These are phyloP conservation scores for Strix aluco DNA, from an alignment of 2,113 vertebrate species.

Conservation along the genomic window DNA sequence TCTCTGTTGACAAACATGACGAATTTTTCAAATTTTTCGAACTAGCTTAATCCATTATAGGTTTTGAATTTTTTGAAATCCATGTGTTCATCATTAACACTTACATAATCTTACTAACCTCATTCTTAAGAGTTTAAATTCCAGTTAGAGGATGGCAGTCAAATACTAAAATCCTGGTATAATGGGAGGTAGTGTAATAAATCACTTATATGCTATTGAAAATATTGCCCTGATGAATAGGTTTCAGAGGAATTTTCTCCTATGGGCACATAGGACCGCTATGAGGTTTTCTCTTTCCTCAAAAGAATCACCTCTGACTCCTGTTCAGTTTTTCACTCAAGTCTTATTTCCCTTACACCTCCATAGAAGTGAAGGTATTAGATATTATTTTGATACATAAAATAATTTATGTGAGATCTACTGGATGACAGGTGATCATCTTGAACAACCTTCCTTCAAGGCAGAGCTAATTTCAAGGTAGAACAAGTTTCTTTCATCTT, in stretches of 20 bases:
- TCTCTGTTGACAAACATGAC: neutral
- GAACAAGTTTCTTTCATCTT: neutral
- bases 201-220: neutral
- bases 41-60: neutral
- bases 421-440: neutral
- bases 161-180: neutral
- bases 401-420: neutral
- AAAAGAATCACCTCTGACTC: neutral
- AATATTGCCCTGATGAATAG: neutral
- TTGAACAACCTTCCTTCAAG: neutral
- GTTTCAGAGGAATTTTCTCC: neutral
- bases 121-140: neutral
- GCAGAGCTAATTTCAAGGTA: neutral
- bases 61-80: neutral
- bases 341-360: neutral
- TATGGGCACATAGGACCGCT: neutral
- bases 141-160: neutral
- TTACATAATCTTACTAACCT: neutral
- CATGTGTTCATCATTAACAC: neutral
- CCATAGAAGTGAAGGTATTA: neutral
- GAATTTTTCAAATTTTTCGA: neutral
- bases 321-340: neutral
- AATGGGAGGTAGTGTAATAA: neutral
- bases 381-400: neutral
- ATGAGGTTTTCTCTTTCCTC: neutral